Evolutionary conservation across 2,797 vertebrate species (phyloP).

Genomic region (Rachycentron canadum): DNA sequence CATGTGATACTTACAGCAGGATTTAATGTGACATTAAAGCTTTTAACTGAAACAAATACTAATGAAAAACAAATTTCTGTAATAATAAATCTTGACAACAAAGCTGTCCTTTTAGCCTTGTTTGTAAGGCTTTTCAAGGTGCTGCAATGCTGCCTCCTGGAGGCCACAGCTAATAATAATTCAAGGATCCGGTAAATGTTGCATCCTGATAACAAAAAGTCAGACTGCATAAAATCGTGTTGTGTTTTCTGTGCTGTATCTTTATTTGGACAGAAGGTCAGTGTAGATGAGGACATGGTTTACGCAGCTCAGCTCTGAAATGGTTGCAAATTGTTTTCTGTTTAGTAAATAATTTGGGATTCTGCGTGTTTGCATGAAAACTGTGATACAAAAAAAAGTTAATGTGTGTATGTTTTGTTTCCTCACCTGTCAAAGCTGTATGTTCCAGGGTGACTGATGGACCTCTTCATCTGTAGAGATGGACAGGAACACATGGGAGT

Average conservation of each 20-base stretch:
- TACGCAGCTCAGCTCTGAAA: neutral
- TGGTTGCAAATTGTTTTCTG: no score
- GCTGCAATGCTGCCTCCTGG: conserved; percentile 39
- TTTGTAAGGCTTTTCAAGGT: neutral
- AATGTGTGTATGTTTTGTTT: neutral
- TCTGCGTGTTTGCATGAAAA: neutral
- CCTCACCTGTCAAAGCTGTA: conserved; percentile 91
- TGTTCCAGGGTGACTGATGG: conserved; percentile 94
- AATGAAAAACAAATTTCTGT: neutral
- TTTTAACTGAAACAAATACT: neutral
- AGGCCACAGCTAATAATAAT: neutral
- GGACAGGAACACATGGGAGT: conserved; percentile 43
- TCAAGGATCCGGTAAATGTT: neutral
- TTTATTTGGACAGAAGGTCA: neutral
- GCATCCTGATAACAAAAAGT: neutral
- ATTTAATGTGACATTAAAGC: neutral
- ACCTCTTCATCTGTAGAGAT: conserved; percentile 91
- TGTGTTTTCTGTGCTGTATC: neutral
- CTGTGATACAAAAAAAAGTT: neutral
- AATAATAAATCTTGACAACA: neutral
- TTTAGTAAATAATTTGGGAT: no score
- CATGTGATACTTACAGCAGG: neutral
- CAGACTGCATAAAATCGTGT: no score
- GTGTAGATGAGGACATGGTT: no score
- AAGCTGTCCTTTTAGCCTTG: neutral